phyloP scores from a whole-genome alignment of 2,888 invertebrate genomes.

The Phlogophora meticulosa region DNA sequence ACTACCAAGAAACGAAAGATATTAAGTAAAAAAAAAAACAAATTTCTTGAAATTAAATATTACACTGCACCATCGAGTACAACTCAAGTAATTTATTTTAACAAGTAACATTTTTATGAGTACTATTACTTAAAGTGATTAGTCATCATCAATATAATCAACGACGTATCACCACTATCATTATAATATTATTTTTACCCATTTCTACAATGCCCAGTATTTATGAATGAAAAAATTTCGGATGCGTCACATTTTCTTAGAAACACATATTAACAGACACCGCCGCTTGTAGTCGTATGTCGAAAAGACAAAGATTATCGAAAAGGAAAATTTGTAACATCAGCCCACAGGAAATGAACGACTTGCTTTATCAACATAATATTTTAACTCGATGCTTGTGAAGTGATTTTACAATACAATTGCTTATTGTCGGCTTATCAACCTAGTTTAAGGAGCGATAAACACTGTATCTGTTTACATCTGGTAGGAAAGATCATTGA shows the following conservation, averaged over 20 bases:
- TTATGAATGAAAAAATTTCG: conserved; percentile 16
- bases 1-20: conserved; percentile 19
- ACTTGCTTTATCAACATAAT: conserved; percentile 36
- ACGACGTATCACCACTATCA: conserved; percentile 10
- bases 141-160: conserved; percentile 18
- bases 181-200: conserved; percentile 1
- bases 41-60: conserved; percentile 1
- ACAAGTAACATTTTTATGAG: neutral
- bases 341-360: conserved; percentile 13
- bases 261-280: conserved; percentile 14
- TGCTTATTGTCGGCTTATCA: conserved; percentile 63
- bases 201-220: neutral
- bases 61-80: neutral
- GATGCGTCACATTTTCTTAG: neutral
- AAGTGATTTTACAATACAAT: conserved; percentile 70
- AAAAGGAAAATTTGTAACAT: conserved; percentile 41
- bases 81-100: neutral
- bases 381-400: conserved; percentile 59
- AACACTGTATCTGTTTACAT: conserved; percentile 69
- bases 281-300: neutral
- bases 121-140: too few relatives aligned
- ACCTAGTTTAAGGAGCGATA: conserved; percentile 66
- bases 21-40: conserved; percentile 8
- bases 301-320: conserved; percentile 11
- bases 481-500: conserved; percentile 68